phyloP scores from a whole-genome alignment of 2,888 invertebrate genomes.

The Isoperla grammatica region DNA sequence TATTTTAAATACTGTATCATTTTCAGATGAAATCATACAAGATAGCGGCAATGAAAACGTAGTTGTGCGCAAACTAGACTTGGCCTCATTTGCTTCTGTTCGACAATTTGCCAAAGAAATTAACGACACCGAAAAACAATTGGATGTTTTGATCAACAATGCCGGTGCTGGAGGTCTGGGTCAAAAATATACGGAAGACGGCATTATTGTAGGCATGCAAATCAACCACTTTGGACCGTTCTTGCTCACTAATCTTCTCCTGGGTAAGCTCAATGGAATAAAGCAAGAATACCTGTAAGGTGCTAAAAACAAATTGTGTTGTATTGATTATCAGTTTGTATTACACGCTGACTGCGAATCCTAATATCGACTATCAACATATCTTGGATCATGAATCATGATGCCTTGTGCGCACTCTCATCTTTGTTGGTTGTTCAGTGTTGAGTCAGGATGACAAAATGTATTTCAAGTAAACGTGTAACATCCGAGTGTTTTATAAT shows the following conservation, averaged over 20 bases:
- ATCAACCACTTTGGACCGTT: no score
- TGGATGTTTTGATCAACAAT: constrained; percentile 83
- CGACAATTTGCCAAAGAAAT: constrained; percentile 79
- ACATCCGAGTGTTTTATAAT: no score
- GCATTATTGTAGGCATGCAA: constrained; percentile 84
- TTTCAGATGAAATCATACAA: constrained; percentile 63
- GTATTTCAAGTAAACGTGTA: no score
- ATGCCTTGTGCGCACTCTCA: no score
- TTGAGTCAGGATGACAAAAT: no score
- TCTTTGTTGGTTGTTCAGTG: no score
- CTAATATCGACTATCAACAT: no score
- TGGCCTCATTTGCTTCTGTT: constrained; percentile 71
- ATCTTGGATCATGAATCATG: no score
- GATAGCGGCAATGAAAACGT: constrained; percentile 65
- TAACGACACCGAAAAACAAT: constrained; percentile 60
- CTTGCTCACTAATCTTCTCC: constrained; percentile 81
- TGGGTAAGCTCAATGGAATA: constrained; percentile 46
- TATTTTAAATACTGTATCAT: no score
- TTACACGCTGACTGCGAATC: no score
- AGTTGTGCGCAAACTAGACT: constrained; percentile 66
- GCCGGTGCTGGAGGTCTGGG: constrained; percentile 77
- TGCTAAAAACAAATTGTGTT: neutral
- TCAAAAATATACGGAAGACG: constrained; percentile 67
- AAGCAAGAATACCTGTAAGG: no score
- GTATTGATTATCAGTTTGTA: no score